Evolutionary conservation across 1,140 invertebrate species (phyloP), one percentile per base, ranked within the genome.

Genomic region (Anastrepha obliqua): DNA sequence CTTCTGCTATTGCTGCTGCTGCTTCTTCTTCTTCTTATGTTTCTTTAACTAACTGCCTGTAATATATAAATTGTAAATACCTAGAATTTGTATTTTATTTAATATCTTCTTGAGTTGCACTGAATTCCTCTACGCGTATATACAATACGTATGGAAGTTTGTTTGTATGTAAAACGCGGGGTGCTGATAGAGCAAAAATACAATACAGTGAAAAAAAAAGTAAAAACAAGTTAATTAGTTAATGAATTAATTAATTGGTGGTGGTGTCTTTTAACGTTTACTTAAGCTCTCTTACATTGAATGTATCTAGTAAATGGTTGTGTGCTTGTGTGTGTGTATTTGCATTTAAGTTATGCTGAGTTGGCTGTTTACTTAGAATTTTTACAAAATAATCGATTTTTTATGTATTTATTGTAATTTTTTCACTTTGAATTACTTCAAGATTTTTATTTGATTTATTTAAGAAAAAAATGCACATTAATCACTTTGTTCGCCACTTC

Each of bases 141-240:
- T 20, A n/a, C n/a, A n/a, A n/a, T n/a, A 74, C 6, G 13, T 58
- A 7, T 29, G n/a, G 15, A 81, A 8, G 9, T 55, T 9, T 47
- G n/a, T 29, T 29, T 81, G 47, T 58, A 58, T 81, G 29, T 29
- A 29, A 29, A 29, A 29, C 74, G 20, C 17, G 20, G 5, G 47
- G 29, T 29, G 29, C n/a, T 15, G 74, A 47, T 74, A 47, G 39
- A 44, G 44, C n/a, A 81, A 55, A 9, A 62, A 13, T 17, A n/a
- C 5, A 81, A 55, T 29, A 55, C 29, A 29, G 1, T 29, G 29
- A 29, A 29, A 29, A 29, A 29, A 29, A 29, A 29, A 29, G 29
- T 29, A 81, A 58, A 81, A 55, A 7, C 7, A 20, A 81, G 47
- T 81, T 81, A 81, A 81, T 81, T 51, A 81, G 74, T 81, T 81